These are phyloP conservation scores for Yasuhikotakia modesta DNA, from an alignment of 2,797 vertebrate genomes.

Conservation along the genomic window DNA sequence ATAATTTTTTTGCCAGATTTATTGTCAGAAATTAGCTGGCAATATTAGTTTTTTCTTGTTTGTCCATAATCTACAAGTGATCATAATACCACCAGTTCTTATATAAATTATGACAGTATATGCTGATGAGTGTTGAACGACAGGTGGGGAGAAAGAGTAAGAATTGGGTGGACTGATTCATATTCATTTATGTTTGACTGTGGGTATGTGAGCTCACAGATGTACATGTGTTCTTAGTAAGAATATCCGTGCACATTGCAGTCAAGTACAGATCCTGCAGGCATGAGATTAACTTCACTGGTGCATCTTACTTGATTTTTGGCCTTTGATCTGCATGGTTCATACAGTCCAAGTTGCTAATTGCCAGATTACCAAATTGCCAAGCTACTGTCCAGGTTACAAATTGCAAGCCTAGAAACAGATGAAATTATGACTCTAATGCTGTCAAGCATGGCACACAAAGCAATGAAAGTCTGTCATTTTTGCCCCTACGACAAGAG, in stretches of 20 bases:
- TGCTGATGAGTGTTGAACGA: slow-evolving; percentile 15
- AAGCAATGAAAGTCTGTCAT: neutral
- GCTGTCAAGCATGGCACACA: neutral
- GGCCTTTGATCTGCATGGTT: slow-evolving; percentile 36
- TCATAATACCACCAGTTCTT: neutral
- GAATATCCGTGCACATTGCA: slow-evolving; percentile 37
- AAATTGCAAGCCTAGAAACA: neutral
- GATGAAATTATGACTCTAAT: neutral
- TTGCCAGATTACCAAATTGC: slow-evolving; percentile 16
- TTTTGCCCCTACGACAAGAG: neutral
- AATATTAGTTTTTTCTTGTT: neutral
- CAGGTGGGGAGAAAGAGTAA: slow-evolving; percentile 28
- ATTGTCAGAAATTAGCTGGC: neutral
- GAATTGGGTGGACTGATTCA: slow-evolving; percentile 46
- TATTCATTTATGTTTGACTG: slow-evolving; percentile 40
- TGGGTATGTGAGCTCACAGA: slow-evolving; percentile 34
- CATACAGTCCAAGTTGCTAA: slow-evolving; percentile 8
- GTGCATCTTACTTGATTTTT: slow-evolving; percentile 1
- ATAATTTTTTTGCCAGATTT: neutral
- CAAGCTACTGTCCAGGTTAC: slow-evolving; percentile 15
- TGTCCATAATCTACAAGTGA: neutral
- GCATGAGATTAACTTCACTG: slow-evolving; percentile 13
- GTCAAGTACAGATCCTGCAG: slow-evolving; percentile 25
- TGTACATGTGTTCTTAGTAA: slow-evolving; percentile 44
- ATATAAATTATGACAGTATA: neutral